Evolutionary conservation across 2,888 invertebrate genomes (phyloP).

Genomic region (Athalia cordata): DNA sequence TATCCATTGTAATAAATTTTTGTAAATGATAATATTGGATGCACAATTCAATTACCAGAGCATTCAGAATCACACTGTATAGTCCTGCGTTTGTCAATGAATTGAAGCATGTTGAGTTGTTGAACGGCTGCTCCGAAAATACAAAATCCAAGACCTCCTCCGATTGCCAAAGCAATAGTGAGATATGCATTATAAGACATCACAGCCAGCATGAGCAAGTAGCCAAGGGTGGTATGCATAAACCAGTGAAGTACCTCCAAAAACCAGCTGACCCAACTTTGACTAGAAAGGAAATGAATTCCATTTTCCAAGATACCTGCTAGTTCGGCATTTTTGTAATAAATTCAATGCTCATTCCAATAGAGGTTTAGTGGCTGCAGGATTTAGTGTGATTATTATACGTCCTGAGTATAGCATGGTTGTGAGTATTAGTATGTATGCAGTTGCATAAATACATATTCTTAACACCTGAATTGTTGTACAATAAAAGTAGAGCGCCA

Average conservation of each 20-base stretch:
- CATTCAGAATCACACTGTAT: constrained; percentile 65
- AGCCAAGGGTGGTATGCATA: constrained; percentile 79
- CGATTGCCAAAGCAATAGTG: constrained; percentile 79
- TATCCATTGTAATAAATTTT: neutral
- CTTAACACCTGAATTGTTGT: neutral
- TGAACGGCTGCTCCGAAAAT: constrained; percentile 76
- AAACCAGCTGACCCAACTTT: constrained; percentile 69
- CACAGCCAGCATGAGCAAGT: constrained; percentile 83
- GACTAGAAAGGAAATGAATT: constrained; percentile 50
- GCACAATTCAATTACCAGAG: constrained; percentile 57
- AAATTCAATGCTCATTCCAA: too few relatives aligned
- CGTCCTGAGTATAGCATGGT: too few relatives aligned
- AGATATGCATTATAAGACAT: constrained; percentile 85
- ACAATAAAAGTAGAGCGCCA: neutral
- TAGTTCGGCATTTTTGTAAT: too few relatives aligned
- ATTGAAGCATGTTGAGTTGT: constrained; percentile 75
- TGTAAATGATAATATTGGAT: neutral
- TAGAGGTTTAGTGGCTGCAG: too few relatives aligned
- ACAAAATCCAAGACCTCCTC: constrained; percentile 79
- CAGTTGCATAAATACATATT: neutral
- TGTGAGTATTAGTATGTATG: neutral
- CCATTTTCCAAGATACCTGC: too few relatives aligned
- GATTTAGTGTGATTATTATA: too few relatives aligned
- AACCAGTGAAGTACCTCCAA: constrained; percentile 75
- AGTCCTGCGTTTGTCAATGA: constrained; percentile 58